Conservation (phyloP, 2,797 vertebrate genomes). For the Antennarius maculatus region DNA sequence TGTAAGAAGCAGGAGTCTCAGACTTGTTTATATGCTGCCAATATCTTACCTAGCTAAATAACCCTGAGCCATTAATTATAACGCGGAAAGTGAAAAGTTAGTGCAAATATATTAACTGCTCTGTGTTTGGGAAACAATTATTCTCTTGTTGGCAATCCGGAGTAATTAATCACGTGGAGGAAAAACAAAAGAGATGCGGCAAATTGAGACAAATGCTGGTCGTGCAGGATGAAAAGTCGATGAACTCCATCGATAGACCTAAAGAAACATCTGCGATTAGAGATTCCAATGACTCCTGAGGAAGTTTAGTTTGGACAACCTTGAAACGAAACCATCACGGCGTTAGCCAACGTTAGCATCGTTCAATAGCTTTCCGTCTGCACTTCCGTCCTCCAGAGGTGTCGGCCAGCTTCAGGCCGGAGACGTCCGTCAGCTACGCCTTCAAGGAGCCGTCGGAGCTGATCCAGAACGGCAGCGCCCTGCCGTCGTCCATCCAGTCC, state of each 20-base stretch:
- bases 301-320: neutral
- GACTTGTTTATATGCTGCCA: neutral
- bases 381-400: conserved; percentile 64
- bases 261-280: too few species aligned
- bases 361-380: too few species aligned
- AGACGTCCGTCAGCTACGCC: conserved; percentile 85
- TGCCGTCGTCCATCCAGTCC: conserved; percentile 85
- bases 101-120: neutral
- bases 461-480: conserved; percentile 75
- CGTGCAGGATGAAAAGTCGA: conserved; percentile 3
- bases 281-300: neutral
- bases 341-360: too few species aligned
- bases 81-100: neutral
- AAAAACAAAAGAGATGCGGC: conserved; percentile 9
- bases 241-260: neutral
- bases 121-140: neutral
- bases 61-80: conserved; percentile 8
- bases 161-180: neutral
- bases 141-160: conserved; percentile 7
- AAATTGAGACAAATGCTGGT: conserved; percentile 15
- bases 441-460: conserved; percentile 88
- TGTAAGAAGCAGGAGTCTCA: neutral
- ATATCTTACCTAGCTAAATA: neutral
- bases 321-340: too few species aligned
- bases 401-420: conserved; percentile 86